Percentiles rank a stretch among this genome's conserved stretches.
These are phyloP conservation scores for Agrochola macilenta DNA, from an alignment of 2,888 invertebrate genomes.

Conservation along the genomic window DNA sequence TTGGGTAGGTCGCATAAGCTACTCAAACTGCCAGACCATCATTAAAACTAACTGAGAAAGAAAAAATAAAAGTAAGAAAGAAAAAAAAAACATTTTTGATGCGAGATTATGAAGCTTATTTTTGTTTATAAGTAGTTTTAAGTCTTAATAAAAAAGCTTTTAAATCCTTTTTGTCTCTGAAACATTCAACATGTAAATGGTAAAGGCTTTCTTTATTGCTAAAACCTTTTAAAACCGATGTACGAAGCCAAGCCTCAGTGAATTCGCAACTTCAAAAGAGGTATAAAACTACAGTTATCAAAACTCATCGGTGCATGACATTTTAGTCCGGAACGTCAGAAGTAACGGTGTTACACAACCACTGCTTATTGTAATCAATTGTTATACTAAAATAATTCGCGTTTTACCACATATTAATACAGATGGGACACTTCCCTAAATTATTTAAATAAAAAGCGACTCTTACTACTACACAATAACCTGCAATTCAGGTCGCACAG, in stretches of 20 bases:
- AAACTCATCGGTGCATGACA: constrained; percentile 56
- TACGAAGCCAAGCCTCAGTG: not conserved
- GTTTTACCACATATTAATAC: not conserved
- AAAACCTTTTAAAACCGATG: constrained; percentile 1
- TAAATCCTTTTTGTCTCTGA: not conserved
- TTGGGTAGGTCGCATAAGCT: no score
- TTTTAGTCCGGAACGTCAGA: constrained; percentile 25
- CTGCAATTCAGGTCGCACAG: no score
- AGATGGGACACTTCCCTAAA: no score
- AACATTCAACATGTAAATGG: not conserved
- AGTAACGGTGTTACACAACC: constrained; percentile 37
- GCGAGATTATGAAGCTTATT: not conserved
- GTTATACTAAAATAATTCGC: constrained; percentile 10
- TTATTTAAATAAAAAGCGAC: no score
- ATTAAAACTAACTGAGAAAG: no score
- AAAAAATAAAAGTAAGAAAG: no score
- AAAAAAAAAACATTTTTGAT: no score
- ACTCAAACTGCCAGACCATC: no score
- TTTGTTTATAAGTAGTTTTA: not conserved
- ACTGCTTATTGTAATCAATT: constrained; percentile 3
- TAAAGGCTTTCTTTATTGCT: not conserved
- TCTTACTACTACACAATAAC: no score
- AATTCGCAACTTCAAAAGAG: constrained; percentile 36
- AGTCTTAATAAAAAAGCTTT: not conserved
- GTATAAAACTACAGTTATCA: constrained; percentile 16